Conservation (phyloP, 2,888 invertebrate species). For the Pristionchus entomophagus region DNA sequence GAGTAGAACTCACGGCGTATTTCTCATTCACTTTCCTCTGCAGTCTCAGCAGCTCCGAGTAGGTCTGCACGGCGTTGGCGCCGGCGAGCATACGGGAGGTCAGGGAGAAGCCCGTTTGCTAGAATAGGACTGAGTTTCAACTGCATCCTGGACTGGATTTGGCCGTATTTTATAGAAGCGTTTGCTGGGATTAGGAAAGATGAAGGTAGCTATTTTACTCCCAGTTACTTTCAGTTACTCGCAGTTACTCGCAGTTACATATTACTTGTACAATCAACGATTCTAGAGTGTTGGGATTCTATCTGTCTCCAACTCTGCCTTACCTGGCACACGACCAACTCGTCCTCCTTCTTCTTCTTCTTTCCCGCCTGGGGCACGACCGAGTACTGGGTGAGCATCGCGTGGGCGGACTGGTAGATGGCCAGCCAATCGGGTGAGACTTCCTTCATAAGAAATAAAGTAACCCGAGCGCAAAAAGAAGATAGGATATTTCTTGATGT, state of each 20-base stretch:
- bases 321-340: constrained; percentile 16
- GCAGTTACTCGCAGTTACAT: too few relatives aligned
- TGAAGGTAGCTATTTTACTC: too few relatives aligned
- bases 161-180: too few relatives aligned
- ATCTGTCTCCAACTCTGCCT: neutral
- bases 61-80: constrained; percentile 41
- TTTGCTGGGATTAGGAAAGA: too few relatives aligned
- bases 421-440: constrained; percentile 6
- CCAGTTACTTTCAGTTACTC: neutral
- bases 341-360: constrained; percentile 38
- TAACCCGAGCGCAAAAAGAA: too few relatives aligned
- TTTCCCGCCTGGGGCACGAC: neutral
- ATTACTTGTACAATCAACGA: too few relatives aligned
- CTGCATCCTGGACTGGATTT: too few relatives aligned
- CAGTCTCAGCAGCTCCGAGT: constrained; percentile 41
- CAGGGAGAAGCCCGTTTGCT: constrained; percentile 27
- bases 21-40: constrained; percentile 41
- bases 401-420: neutral
- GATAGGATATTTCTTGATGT: too few relatives aligned
- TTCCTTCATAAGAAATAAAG: too few relatives aligned
- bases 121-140: neutral
- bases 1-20: constrained; percentile 6
- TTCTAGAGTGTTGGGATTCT: too few relatives aligned
- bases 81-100: constrained; percentile 16
- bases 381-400: constrained; percentile 10